Conservation (phyloP, 2,797 vertebrate genomes). For the Paramormyrops hopkinsi region DNA sequence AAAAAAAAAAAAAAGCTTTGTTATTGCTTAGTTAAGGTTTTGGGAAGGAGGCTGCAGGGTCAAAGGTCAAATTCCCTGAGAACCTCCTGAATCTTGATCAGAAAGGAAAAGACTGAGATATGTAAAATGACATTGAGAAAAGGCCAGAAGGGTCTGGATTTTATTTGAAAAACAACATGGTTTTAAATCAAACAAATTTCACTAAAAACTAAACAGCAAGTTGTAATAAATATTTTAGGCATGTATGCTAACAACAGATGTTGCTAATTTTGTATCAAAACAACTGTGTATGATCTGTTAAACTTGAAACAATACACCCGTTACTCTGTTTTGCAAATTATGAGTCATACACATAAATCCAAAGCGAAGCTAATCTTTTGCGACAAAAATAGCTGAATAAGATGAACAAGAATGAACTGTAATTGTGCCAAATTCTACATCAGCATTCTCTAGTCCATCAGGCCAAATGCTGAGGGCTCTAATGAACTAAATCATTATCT, state of each 20-base stretch:
- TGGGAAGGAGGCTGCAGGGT: neutral
- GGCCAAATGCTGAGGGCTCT: neutral
- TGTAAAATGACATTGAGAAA: neutral
- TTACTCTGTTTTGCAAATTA: neutral
- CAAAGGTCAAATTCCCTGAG: neutral
- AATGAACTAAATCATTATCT: neutral
- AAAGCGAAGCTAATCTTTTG: neutral
- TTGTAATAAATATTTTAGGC: neutral
- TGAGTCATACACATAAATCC: neutral
- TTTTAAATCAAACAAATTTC: neutral
- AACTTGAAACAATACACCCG: neutral
- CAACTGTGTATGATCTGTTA: neutral
- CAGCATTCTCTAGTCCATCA: neutral
- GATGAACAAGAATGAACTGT: neutral
- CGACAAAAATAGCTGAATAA: neutral
- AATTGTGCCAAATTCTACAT: neutral
- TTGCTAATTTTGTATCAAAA: neutral
- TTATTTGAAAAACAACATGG: neutral
- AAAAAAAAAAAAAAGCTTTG: conserved; percentile 12
- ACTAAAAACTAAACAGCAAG: neutral
- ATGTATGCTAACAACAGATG: neutral
- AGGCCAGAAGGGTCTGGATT: neutral
- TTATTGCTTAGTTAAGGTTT: neutral
- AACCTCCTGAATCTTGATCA: neutral
- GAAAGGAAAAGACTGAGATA: neutral